Base-by-base conservation (phyloP, 2,888 invertebrate genomes). In the Cerastoderma edule region DNA sequence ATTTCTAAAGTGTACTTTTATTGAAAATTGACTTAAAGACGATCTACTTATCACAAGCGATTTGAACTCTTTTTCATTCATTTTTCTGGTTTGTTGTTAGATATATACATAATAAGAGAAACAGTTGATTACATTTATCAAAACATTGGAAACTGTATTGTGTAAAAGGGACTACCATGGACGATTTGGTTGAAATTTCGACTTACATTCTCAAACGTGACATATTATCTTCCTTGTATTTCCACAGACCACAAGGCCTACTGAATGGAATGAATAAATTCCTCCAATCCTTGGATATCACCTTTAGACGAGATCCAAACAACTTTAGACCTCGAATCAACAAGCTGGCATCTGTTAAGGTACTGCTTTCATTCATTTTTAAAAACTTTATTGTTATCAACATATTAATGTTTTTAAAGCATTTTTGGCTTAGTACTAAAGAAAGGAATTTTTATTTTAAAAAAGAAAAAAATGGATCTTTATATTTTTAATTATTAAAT, bases 251-350 rank as follows among this genome's bases (percentile, higher is more conserved):
- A 0, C 94, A 94, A 88, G 96, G 97, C 1, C 94, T 99, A 72
- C 95, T 99, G 84, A 96, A 97, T 88, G 99, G 99, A 80, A 99
- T 99, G 99, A 99, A 99, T 93, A 95, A 96, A 87, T 99, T 99
- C 95, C 94, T 99, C 90, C 96, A 98, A 91, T 95, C 98, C 68
- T 94, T 99, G 72, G 97, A 98, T 74, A 99, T 99, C 88, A 99
- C 99, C 16, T 99, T 99, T 95, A 95, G 99, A 88, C 95, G 99
- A 91, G 99, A 99, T 94, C 99, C 99, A 0, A 99, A 99, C 93
- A 99, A 99, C 93, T 99, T 97, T 94, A 94, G 99, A 89, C 99
- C 99, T 28, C 95, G 99, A 89, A 99, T 99, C 93, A 99, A 99
- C 93, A 99, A 99, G 93, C 95, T 96, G 90, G 95, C 97, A 89